phyloP scores from a whole-genome alignment of 1,140 invertebrate genomes.

The Maniola jurtina region DNA sequence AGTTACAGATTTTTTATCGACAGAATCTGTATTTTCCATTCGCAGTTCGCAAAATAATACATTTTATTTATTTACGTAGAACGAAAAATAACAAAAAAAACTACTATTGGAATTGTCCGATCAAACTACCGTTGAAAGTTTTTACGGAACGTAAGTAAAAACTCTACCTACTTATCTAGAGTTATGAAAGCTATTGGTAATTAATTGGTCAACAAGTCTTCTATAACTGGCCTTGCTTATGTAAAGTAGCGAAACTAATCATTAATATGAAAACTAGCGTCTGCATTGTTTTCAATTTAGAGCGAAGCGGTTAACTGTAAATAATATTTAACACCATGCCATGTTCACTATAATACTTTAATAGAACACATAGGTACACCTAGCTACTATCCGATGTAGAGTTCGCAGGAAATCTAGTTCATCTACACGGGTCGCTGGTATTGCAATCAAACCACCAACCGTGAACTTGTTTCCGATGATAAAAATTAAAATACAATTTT shows the following conservation, averaged over 20 bases:
- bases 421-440: slow-evolving; percentile 57
- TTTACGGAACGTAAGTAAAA: too few relatives aligned
- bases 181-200: too few relatives aligned
- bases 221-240: slow-evolving; percentile 13
- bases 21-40: too few relatives aligned
- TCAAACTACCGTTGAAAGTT: too few relatives aligned
- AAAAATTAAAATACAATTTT: slow-evolving; percentile 16
- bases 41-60: too few relatives aligned
- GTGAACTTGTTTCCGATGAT: slow-evolving; percentile 45
- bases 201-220: not conserved
- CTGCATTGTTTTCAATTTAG: slow-evolving; percentile 51
- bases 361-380: slow-evolving; percentile 16
- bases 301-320: slow-evolving; percentile 52
- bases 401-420: slow-evolving; percentile 58
- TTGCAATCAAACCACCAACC: slow-evolving; percentile 46
- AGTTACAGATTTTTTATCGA: too few relatives aligned
- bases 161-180: too few relatives aligned
- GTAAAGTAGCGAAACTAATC: slow-evolving; percentile 9
- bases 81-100: too few relatives aligned
- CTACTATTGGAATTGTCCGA: too few relatives aligned
- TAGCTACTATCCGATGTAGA: slow-evolving; percentile 17
- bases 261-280: slow-evolving; percentile 30
- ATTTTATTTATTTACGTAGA: too few relatives aligned
- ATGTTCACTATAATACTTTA: too few relatives aligned
- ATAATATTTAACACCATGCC: slow-evolving; percentile 39